Conservation (phyloP, 2,797 vertebrate species). For the Anolis apletophallus region DNA sequence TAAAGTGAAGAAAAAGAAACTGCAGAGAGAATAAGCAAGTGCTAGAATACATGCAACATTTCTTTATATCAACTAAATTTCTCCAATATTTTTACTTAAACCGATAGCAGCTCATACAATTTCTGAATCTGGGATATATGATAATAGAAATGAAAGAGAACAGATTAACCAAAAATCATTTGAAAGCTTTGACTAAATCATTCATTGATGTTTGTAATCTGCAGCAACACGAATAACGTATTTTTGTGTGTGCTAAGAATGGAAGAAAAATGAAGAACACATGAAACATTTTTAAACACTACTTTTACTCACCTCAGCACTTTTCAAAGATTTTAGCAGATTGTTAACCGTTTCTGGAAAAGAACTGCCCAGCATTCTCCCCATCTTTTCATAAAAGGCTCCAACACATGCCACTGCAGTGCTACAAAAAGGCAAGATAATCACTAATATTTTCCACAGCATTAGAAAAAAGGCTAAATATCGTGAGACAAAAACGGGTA, state of each 20-base stretch:
- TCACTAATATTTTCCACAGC: slow-evolving; percentile 1
- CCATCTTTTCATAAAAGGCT: slow-evolving; percentile 99
- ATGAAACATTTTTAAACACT: neutral
- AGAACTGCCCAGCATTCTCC: slow-evolving; percentile 96
- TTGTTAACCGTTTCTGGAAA: slow-evolving; percentile 99
- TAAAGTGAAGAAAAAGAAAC: neutral
- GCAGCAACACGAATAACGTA: neutral
- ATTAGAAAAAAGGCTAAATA: neutral
- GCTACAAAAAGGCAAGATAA: slow-evolving; percentile 73
- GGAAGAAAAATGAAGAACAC: neutral
- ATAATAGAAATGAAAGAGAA: neutral
- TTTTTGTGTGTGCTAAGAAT: neutral
- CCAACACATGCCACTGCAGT: slow-evolving; percentile 97
- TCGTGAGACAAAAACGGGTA: neutral
- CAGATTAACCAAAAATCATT: neutral
- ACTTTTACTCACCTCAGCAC: slow-evolving; percentile 88
- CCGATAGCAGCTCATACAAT: neutral
- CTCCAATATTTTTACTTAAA: neutral
- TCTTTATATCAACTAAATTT: neutral
- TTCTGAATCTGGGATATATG: neutral
- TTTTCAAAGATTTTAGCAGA: slow-evolving; percentile 95
- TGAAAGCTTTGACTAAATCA: neutral
- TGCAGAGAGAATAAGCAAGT: neutral
- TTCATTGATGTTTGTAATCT: neutral
- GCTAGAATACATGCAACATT: neutral